Conservation (phyloP, 2,888 invertebrate genomes). For the Dasysyrphus albostriatus region DNA sequence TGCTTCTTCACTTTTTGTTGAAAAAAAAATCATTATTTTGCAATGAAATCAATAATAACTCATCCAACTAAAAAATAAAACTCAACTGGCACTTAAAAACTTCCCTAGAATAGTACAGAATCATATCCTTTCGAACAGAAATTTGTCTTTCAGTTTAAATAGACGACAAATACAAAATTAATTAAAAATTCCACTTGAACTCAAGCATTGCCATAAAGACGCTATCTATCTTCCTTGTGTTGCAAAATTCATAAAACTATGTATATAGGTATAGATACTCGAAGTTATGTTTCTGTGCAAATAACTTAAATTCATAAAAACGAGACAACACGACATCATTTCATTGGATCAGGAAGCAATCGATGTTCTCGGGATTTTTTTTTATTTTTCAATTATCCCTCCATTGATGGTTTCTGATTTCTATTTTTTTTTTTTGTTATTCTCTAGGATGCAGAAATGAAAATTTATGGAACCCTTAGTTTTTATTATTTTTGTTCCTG, state of each 20-base stretch:
- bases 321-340: neutral
- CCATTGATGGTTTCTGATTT: neutral
- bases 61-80: slow-evolving; percentile 20
- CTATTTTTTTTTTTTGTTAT: neutral
- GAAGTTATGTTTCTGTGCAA: neutral
- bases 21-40: neutral
- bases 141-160: neutral
- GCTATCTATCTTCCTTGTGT: neutral
- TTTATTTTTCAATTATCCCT: slow-evolving; percentile 41
- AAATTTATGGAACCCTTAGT: slow-evolving; percentile 44
- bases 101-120: neutral
- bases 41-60: slow-evolving; percentile 34
- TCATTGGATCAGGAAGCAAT: slow-evolving; percentile 50
- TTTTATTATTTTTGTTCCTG: too few species aligned
- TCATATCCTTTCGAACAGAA: slow-evolving; percentile 27
- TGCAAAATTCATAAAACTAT: neutral
- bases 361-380: slow-evolving; percentile 39
- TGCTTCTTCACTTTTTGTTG: neutral
- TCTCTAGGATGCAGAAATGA: slow-evolving; percentile 25
- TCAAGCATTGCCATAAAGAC: slow-evolving; percentile 20
- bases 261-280: neutral
- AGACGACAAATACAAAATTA: slow-evolving; percentile 33
- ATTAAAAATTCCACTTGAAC: slow-evolving; percentile 52
- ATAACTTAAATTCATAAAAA: slow-evolving; percentile 25
- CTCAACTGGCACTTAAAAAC: slow-evolving; percentile 34